These are phyloP conservation scores for Dicrurus megarhynchus DNA, from an alignment of 2,113 vertebrate species.

Conservation along the genomic window DNA sequence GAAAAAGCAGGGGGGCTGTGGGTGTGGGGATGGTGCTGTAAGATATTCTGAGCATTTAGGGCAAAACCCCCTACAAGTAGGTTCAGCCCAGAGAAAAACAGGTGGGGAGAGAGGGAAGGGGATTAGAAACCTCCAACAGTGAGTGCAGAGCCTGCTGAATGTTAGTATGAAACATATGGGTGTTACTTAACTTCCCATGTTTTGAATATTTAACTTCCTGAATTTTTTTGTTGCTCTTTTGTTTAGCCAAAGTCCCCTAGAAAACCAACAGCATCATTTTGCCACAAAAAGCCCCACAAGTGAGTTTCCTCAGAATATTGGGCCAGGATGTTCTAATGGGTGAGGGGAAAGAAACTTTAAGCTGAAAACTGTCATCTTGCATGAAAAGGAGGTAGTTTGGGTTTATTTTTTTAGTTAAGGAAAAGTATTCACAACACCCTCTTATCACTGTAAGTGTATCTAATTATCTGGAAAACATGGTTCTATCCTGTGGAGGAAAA, in stretches of 20 bases:
- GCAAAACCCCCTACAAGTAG: accelerated
- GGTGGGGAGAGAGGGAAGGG: neutral
- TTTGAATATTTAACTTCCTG: neutral
- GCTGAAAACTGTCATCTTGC: neutral
- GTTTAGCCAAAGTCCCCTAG: neutral
- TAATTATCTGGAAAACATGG: neutral
- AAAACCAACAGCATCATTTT: neutral
- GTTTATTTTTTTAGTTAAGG: neutral
- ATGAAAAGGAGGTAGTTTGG: neutral
- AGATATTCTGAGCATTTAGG: neutral
- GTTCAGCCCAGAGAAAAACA: neutral
- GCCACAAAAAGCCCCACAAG: accelerated
- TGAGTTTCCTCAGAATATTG: neutral
- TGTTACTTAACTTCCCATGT: neutral
- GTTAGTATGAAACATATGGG: neutral
- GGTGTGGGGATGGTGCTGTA: neutral
- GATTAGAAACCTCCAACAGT: neutral
- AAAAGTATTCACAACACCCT: neutral
- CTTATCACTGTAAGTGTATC: neutral
- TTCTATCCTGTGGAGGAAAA: neutral
- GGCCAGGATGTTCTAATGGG: neutral
- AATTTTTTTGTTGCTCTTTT: neutral
- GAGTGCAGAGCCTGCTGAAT: neutral
- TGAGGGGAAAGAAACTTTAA: neutral
- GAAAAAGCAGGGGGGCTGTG: neutral